Evolutionary conservation across 2,888 invertebrate genomes (phyloP), one percentile per base, ranked within the genome.

Genomic region (Hypercompe scribonia): DNA sequence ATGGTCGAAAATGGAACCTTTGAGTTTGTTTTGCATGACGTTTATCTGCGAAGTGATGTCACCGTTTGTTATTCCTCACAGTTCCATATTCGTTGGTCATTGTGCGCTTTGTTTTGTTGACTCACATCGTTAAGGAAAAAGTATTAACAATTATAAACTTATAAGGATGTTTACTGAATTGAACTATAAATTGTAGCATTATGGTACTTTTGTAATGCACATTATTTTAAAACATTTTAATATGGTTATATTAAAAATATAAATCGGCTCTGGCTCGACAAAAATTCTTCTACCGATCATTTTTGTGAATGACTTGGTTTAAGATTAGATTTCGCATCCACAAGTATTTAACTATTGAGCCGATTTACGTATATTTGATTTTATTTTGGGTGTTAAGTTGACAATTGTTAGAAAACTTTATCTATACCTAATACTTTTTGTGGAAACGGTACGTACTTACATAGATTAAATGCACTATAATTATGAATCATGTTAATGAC

Each of bases 41-140:
- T 84, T 85, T 80, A 83, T 84, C 84, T 86, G 88, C 88, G 87
- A 86, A 92, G 91, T 94, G 94, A 93, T 93, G 94, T 94, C 92
- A 94, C 90, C 92, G 89, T 91, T 93, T 92, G 91, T 94, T 94
- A 95, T 94, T 92, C 92, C 86, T 90, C 84, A 78, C 76, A 79
- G 82, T 74, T 80, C 81, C 78, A 88, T 89, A 89, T 90, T 89
- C 87, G 89, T 84, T 89, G 91, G 90, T 88, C 87, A 90, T 86
- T 84, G 87, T 71, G 80, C 77, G 88, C 88, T 85, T 78, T 87
- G 90, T 91, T 85, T 78, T 86, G 90, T 91, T 91, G 91, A 92
- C 90, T 94, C 91, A 91, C 82, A 87, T 87, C 82, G 83, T 85
- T 84, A 88, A 87, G 89, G 90, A 89, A 90, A 82, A 90, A 87